Evolutionary conservation across 2,888 invertebrate species (phyloP).

Genomic region (Pteria penguin): DNA sequence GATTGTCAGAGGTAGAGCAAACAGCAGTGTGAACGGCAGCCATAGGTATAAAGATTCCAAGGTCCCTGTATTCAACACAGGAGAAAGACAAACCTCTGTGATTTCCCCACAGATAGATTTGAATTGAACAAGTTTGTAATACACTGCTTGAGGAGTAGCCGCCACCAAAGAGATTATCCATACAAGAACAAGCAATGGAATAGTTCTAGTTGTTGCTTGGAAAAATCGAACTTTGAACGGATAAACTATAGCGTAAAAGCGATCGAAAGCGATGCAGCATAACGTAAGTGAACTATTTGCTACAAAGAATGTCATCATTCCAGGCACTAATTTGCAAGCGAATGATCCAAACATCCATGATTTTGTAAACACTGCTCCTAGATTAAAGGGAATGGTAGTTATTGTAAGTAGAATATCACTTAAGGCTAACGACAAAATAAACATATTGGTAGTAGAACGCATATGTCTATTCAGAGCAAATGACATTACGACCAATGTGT

Average conservation of each 20-base stretch:
- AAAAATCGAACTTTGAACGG: constrained; percentile 61
- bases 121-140: constrained; percentile 50
- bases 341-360: constrained; percentile 61
- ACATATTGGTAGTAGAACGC: constrained; percentile 65
- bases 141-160: constrained; percentile 57
- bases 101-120: constrained; percentile 33
- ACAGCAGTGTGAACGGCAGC: constrained; percentile 54
- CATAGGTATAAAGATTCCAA: constrained; percentile 53
- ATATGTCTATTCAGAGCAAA: constrained; percentile 61
- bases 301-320: constrained; percentile 56
- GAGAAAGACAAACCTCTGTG: constrained; percentile 40
- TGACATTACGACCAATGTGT: constrained; percentile 60
- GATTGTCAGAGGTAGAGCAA: constrained; percentile 56
- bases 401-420: constrained; percentile 63
- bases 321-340: constrained; percentile 63
- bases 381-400: constrained; percentile 60
- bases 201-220: constrained; percentile 52
- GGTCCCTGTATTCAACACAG: constrained; percentile 27
- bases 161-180: constrained; percentile 57
- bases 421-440: constrained; percentile 64
- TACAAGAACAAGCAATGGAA: constrained; percentile 52
- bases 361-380: constrained; percentile 45
- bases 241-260: constrained; percentile 67
- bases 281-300: constrained; percentile 64
- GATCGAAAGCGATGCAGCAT: constrained; percentile 66